A percentile compares a stretch with the other conserved stretches of the same genome.
phyloP scores from a whole-genome alignment of 2,888 invertebrate genomes.

The Drosophila differens region DNA sequence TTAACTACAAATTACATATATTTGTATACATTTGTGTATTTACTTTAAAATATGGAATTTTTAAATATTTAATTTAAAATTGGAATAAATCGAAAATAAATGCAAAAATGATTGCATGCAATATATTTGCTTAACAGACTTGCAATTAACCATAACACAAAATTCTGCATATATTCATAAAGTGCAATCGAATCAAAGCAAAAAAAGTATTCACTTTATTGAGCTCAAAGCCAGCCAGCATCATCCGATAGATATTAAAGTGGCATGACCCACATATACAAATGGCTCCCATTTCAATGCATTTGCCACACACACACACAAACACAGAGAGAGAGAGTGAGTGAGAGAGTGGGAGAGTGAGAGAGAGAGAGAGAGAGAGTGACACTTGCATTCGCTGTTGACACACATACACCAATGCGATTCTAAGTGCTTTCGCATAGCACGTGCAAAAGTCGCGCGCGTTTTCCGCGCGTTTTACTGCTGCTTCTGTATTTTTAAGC shows the following conservation, averaged over 20 bases:
- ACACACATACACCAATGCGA: background rate
- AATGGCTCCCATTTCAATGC: background rate
- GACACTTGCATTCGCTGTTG: background rate
- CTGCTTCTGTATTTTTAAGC: constrained; percentile 11
- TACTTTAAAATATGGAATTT: background rate
- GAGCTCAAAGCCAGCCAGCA: background rate
- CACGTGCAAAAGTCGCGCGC: constrained; percentile 41
- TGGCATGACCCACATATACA: constrained; percentile 4
- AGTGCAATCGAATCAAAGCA: background rate
- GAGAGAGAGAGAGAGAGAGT: background rate
- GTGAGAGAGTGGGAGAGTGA: background rate
- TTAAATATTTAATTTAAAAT: background rate
- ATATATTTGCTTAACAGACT: background rate
- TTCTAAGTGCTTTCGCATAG: constrained; percentile 12
- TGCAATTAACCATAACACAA: background rate
- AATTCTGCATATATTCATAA: background rate
- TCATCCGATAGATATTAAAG: background rate
- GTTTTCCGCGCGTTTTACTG: constrained; percentile 48
- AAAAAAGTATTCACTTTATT: constrained; percentile 5
- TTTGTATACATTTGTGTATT: background rate
- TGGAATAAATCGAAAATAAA: background rate
- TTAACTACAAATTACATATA: background rate
- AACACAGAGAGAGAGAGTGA: background rate
- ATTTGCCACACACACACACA: background rate
- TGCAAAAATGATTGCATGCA: background rate